phyloP scores from a whole-genome alignment of 64 coral and sea anemone species.

The Astreopora myriophthalma region DNA sequence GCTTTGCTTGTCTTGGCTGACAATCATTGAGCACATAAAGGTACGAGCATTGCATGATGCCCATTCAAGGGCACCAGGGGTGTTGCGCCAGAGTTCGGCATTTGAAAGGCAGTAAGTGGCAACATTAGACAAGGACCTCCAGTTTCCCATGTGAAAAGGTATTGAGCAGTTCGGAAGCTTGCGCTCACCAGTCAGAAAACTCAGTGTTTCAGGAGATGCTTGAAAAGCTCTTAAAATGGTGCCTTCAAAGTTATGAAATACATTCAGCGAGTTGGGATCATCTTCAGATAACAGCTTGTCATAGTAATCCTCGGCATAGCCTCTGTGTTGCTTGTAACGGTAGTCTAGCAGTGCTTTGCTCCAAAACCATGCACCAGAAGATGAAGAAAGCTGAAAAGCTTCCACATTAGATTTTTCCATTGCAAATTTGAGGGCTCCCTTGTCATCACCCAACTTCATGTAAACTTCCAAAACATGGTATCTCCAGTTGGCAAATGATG shows the following conservation, averaged over 20 bases:
- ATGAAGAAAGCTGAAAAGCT: conserved; percentile 75
- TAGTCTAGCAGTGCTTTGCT: conserved; percentile 75
- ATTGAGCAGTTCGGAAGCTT: conserved; percentile 72
- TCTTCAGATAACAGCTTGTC: background rate
- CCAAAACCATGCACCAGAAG: conserved; percentile 80
- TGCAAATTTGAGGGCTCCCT: conserved; percentile 77
- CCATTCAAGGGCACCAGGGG: conserved; percentile 88
- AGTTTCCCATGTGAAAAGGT: conserved; percentile 66
- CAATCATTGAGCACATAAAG: conserved; percentile 61
- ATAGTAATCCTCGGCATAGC: conserved; percentile 82
- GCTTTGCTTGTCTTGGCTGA: conserved; percentile 62
- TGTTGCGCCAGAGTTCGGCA: conserved; percentile 78
- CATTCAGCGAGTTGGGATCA: background rate
- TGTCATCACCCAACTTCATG: conserved; percentile 87
- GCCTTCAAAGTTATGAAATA: conserved; percentile 50
- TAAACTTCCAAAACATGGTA: conserved; percentile 92
- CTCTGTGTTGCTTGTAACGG: conserved; percentile 63
- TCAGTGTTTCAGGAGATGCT: conserved; percentile 53
- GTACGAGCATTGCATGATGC: conserved; percentile 72
- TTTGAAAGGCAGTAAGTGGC: conserved; percentile 82
- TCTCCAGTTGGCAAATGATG: conserved; percentile 93
- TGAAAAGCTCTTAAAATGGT: conserved; percentile 83
- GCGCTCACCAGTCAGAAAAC: conserved; percentile 71
- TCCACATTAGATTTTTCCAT: conserved; percentile 73
- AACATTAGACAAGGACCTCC: conserved; percentile 70